Base-by-base conservation (phyloP, 1,140 invertebrate species). In the Meteorus sp. region DNA sequence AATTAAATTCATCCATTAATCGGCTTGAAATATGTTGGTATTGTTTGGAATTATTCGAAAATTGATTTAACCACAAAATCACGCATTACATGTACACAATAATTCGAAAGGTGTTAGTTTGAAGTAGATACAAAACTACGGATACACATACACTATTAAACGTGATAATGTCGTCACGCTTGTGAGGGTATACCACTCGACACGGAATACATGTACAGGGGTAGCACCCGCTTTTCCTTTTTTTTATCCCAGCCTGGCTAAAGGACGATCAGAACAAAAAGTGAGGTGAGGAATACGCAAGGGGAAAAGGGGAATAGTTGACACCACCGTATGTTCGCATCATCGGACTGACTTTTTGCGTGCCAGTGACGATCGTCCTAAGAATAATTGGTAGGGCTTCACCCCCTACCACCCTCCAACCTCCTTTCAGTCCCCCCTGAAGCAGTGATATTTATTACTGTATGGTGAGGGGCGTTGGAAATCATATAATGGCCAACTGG, bases 401-500 rank as follows among this genome's bases (percentile, higher is more conserved):
- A n/a, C n/a, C n/a, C n/a, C n/a, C n/a, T n/a, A n/a, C n/a, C n/a
- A n/a, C 22, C n/a, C 45, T 27, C 45, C 9, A 9, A 39, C 35
- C 15, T 23, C 45, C 25, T 25, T 9, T n/a, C n/a, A n/a, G n/a
- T n/a, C n/a, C n/a, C n/a, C n/a, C n/a, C n/a, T n/a, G n/a, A n/a
- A n/a, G 33, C 15, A 52, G 39, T 27, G 56, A 59, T 59, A 59
- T 59, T 59, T 59, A 59, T 59, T 59, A 45, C 56, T 22, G 47
- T n/a, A 27, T 44, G 35, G 56, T 23, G 20, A 37, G 29, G 25
- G 45, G 23, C 17, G 45, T 48, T 48, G 23, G 17, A 70, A 71
- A 74, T 73, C 72, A 74, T 66, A 67, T 75, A 77, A 75, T 76
- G 71, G 66, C 69, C 74, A 75, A 73, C 70, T 73, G 73, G 70